Conservation (phyloP, 2,888 invertebrate genomes). For the Toxonevra muliebris region DNA sequence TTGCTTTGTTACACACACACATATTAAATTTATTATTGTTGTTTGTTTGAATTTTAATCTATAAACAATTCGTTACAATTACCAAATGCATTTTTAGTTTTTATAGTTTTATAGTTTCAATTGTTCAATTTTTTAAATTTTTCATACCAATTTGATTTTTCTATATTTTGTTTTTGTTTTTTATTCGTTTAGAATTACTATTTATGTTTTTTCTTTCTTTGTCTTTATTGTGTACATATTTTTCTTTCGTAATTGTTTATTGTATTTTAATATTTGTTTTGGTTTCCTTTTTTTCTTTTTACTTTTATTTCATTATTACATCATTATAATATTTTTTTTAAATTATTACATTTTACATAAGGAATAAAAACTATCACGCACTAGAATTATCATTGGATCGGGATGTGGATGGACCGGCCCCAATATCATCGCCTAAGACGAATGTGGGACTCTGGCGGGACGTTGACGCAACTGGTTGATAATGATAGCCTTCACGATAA, state of each 20-base stretch:
- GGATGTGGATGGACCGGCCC: conserved; percentile 66
- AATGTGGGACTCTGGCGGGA: conserved; percentile 68
- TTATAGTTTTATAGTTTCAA: conserved; percentile 20
- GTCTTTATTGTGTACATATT: conserved; percentile 26
- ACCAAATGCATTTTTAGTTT: conserved; percentile 50
- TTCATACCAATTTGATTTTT: conserved; percentile 23
- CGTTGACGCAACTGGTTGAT: conserved; percentile 67
- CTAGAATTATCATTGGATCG: conserved; percentile 66
- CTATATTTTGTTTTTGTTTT: conserved; percentile 12
- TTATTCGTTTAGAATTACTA: conserved; percentile 26
- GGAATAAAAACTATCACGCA: conserved; percentile 66
- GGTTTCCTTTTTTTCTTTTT: conserved; percentile 43
- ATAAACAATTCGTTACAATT: conserved; percentile 54
- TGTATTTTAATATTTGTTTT: conserved; percentile 35
- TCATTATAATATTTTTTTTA: conserved; percentile 46
- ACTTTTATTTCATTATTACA: conserved; percentile 36
- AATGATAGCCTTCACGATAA: conserved; percentile 66
- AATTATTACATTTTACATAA: conserved; percentile 49
- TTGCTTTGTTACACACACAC: conserved; percentile 46
- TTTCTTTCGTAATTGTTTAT: conserved; percentile 7
- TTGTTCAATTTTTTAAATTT: conserved; percentile 18
- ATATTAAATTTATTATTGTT: conserved; percentile 57
- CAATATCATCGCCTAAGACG: conserved; percentile 63
- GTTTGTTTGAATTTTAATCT: conserved; percentile 46
- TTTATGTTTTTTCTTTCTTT: conserved; percentile 39